Conservation (phyloP, 2,888 invertebrate genomes). For the Meiosimyza platycephala region DNA sequence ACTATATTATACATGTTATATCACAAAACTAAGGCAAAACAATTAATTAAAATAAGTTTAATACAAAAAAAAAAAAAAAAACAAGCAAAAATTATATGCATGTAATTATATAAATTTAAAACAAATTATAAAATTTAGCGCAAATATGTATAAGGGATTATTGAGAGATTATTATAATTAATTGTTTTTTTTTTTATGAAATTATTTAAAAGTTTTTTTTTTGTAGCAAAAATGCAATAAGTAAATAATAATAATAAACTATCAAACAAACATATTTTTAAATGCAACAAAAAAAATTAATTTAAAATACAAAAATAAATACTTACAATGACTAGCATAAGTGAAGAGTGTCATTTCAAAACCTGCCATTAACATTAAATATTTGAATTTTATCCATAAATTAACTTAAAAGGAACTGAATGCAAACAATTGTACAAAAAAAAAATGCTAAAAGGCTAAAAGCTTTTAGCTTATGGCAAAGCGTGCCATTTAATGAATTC, state of each 20-base stretch:
- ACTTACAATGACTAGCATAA: background rate
- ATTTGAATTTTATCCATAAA: no score
- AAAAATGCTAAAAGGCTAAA: no score
- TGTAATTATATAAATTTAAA: conserved; percentile 25
- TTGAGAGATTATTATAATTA: conserved; percentile 26
- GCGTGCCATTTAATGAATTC: no score
- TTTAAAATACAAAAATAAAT: conserved; percentile 29
- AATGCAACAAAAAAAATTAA: background rate
- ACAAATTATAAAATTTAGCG: conserved; percentile 18
- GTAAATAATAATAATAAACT: background rate
- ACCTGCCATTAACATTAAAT: no score
- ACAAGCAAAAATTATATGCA: conserved; percentile 4
- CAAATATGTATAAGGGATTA: conserved; percentile 16
- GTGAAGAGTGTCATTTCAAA: no score
- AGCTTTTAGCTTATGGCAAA: no score
- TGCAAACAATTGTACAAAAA: no score
- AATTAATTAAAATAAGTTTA: conserved; percentile 15
- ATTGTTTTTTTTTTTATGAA: conserved; percentile 9
- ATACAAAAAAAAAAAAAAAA: conserved; percentile 3
- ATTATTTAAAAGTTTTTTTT: conserved; percentile 26
- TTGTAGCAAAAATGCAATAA: conserved; percentile 34
- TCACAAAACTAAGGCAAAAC: background rate
- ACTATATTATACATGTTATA: no score
- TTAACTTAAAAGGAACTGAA: no score
- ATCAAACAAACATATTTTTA: background rate